Percentiles rank a stretch among this genome's conserved stretches.
These are phyloP conservation scores for Sinocyclocheilus rhinocerous DNA, from an alignment of 2,113 vertebrate genomes.

Conservation along the genomic window DNA sequence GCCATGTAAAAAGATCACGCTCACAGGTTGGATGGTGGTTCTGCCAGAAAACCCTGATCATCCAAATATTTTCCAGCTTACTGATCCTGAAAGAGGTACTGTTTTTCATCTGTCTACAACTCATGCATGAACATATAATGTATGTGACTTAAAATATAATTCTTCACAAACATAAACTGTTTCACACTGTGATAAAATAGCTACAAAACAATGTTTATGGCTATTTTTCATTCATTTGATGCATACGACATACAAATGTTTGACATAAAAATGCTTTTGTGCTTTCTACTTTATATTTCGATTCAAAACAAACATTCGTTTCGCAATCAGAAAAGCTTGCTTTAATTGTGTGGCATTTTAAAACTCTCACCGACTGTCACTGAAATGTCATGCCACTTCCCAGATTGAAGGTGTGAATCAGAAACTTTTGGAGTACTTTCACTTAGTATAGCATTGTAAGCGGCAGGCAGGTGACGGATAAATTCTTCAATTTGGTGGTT, in stretches of 20 bases:
- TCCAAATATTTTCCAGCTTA: conserved; percentile 94
- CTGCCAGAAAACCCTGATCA: conserved; percentile 90
- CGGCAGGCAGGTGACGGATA: neutral
- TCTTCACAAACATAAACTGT: neutral
- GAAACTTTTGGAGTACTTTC: neutral
- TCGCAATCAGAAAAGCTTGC: neutral
- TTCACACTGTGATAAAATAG: neutral
- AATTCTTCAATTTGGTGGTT: neutral
- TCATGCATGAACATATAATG: neutral
- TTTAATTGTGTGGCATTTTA: too few relatives aligned
- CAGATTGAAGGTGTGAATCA: neutral
- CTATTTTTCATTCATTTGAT: neutral
- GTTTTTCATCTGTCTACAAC: neutral
- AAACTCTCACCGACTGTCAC: neutral
- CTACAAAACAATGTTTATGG: neutral
- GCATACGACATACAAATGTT: neutral
- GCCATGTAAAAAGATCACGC: conserved; percentile 88
- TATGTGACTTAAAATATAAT: neutral
- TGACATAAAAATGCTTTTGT: neutral
- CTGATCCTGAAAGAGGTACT: conserved; percentile 93
- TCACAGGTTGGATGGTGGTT: conserved; percentile 93
- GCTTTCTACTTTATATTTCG: neutral
- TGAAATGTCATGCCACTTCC: neutral
- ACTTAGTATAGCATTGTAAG: neutral
- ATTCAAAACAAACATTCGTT: neutral